Base-by-base conservation (phyloP, 2,113 vertebrate species). In the Phoxinus phoxinus region DNA sequence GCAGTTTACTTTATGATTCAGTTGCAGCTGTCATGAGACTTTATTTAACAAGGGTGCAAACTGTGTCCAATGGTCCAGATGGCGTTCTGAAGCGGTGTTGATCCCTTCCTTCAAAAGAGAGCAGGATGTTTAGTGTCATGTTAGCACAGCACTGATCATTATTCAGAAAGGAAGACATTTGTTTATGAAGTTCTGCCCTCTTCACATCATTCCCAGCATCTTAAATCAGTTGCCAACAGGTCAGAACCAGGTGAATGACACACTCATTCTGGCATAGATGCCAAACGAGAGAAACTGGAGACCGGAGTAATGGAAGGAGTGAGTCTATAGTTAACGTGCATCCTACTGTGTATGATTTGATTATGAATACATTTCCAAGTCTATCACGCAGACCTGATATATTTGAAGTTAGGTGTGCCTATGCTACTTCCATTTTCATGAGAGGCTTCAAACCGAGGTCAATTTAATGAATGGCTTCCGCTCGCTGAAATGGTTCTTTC, bases 61-160 rank as follows among this genome's bases (percentile, higher is more conserved):
- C 79, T 88, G 41, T 88, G 76, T 81, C 85, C 76, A 75, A 84
- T 84, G 85, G 75, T 77, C 71, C 87, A 88, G 87, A 88, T 88
- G 87, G 87, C 15, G 35, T 13, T 41, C 63, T 86, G 71, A 86
- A 61, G 80, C 82, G 83, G 44, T 58, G 81, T 30, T 82, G 79
- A 86, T 81, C 41, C 56, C 41, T 61, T 78, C 51, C 83, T 58
- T 73, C 25, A 44, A 58, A 67, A 82, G 48, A 59, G 58, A 84
- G 78, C 27, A 76, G n/a, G 75, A 46, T 85, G 58, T 85, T 74
- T 11, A 46, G 83, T 37, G 56, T 17, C 27, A n/a, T 69, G 25
- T 81, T 58, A 56, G 21, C 44, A 71, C 6, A 67, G 9, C 15
- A 21, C 81, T 87, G 48, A 35, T 63, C 53, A 63, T 59, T 71